Evolutionary conservation across 2,797 vertebrate genomes (phyloP).

Genomic region (Brachyrhaphis roseni): DNA sequence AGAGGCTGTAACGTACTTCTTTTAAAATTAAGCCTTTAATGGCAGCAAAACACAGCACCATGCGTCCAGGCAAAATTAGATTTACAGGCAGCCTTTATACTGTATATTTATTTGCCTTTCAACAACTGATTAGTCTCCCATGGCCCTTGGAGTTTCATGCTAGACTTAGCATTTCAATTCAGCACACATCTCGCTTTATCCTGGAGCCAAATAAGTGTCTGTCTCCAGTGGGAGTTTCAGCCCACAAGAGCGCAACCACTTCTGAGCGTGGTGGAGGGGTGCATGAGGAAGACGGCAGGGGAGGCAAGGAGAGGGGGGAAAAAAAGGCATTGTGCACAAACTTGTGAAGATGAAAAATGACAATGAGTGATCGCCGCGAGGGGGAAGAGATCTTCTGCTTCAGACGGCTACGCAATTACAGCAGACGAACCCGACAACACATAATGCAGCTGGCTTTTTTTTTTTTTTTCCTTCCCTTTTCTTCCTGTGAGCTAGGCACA

Average conservation of each 20-base stretch:
- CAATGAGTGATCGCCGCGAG: constrained; percentile 54
- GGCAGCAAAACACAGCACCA: constrained; percentile 31
- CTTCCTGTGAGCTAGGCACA: constrained; percentile 24
- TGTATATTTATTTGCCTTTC: constrained; percentile 74
- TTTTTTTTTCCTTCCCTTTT: neutral
- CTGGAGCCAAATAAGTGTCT: constrained; percentile 77
- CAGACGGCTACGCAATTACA: constrained; percentile 50
- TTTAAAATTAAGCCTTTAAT: constrained; percentile 49
- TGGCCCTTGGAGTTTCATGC: constrained; percentile 74
- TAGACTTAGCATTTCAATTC: constrained; percentile 81
- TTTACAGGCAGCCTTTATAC: constrained; percentile 62
- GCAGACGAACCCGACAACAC: constrained; percentile 56
- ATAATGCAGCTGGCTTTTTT: constrained; percentile 15
- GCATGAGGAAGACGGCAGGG: constrained; percentile 26
- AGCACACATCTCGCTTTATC: constrained; percentile 74
- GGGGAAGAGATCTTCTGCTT: constrained; percentile 54
- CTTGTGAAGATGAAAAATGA: constrained; percentile 69
- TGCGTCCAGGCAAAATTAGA: constrained; percentile 65
- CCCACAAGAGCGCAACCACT: constrained; percentile 73
- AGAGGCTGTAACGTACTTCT: constrained; percentile 28
- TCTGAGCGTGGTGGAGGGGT: constrained; percentile 50
- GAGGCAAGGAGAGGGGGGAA: constrained; percentile 8
- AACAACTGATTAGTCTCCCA: constrained; percentile 78
- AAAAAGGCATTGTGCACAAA: constrained; percentile 21
- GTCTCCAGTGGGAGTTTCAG: constrained; percentile 73